phyloP scores from a whole-genome alignment of 37 sponge, comb jelly and placozoan genomes.

The Mnemiopsis leidyi region DNA sequence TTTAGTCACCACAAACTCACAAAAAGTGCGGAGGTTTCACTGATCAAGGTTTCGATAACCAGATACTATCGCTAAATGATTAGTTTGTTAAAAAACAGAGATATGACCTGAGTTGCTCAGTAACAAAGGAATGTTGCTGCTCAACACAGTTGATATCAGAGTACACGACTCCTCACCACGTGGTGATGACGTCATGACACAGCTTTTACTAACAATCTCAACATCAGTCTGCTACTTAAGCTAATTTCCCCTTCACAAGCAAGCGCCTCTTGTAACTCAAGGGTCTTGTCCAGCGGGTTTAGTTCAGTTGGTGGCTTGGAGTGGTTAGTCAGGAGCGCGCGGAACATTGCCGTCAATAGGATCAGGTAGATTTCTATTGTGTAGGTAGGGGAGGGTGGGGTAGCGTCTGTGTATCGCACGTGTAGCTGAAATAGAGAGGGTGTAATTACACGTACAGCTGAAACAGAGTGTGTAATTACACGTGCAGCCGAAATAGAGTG shows the following conservation, averaged over 20 bases:
- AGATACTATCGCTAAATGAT: no score
- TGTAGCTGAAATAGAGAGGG: neutral
- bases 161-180: no score
- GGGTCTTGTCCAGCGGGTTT: conserved; percentile 6
- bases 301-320: conserved; percentile 38
- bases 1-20: no score
- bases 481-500: no score
- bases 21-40: no score
- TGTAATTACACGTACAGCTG: no score
- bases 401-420: neutral
- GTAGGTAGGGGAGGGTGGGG: conserved; percentile 10
- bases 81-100: no score
- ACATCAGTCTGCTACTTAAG: neutral
- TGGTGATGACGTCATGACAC: neutral
- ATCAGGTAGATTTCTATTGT: conserved; percentile 3
- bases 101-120: no score
- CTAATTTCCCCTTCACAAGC: neutral
- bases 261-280: neutral
- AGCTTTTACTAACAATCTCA: neutral
- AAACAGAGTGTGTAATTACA: no score
- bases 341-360: conserved; percentile 33
- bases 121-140: no score
- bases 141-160: no score
- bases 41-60: no score
- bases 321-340: neutral